Evolutionary conservation across 2,888 invertebrate species (phyloP), one percentile per base, ranked within the genome.

Genomic region (Plagodis pulveraria): DNA sequence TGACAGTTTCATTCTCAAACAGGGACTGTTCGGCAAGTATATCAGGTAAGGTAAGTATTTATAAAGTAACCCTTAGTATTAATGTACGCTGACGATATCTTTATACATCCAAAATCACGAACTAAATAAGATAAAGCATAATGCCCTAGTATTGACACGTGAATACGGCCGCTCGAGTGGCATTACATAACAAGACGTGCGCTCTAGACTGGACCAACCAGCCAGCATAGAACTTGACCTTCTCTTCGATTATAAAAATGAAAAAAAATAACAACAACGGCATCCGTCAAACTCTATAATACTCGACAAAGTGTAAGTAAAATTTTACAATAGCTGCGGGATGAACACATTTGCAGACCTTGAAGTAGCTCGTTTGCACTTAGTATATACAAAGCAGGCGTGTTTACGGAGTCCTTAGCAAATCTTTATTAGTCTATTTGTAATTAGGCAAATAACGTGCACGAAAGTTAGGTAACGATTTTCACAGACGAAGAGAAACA

Each of bases 201-300:
- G 77, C 77, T 78, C 72, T 53, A 63, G 69, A 63, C 59, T 75
- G 41, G n/a, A 8, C 41, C 41, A 74, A 77, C 73, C 74, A 73
- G 73, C 72, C 69, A 69, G 71, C 66, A 76, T 70, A 69, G 79
- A 83, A 78, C 84, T 87, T 87, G 87, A 87, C 87, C 88, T 88
- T 87, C 86, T 70, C 66, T 71, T 57, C 57, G 65, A 73, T 68
- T 48, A 51, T 57, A 22, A 22, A 7, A 36, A 36, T 57, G 44
- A 43, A 59, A 54, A 41, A 50, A 42, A 36, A 59, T 54, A 48
- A 12, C 43, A 33, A 41, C 35, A 43, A 42, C 42, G n/a, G 22
- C 45, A 35, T 35, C 35, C 6, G 36, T 43, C 33, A 44, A 40
- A 56, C 8, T 38, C 11, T 49, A 12, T 34, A 44, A 47, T 48